Evolutionary conservation across 1,140 invertebrate genomes (phyloP), one percentile per base, ranked within the genome.

Genomic region (Chrysopa pallens): DNA sequence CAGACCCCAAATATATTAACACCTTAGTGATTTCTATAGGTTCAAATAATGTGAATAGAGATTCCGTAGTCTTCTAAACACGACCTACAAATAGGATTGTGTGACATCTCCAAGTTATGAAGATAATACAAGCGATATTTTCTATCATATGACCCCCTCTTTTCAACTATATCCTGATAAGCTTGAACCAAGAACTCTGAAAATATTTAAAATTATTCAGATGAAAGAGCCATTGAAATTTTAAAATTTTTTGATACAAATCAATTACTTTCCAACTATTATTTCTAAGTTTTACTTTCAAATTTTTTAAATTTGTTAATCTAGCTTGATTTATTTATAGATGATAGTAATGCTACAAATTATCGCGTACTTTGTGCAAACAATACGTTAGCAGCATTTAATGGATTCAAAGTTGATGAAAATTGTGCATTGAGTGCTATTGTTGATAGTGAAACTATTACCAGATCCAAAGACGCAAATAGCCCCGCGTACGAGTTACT

Each of bases 331-430:
- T 27, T 35, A 3, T 14, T 44, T 40, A 29, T 38, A 43, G 8
- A 38, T 8, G 8, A 13, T 11, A 37, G 13, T 44, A 11, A n/a
- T 28, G 23, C 28, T 41, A 2, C 23, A 44, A 45, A 65, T 8
- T 69, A 67, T 43, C 56, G 68, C 11, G 63, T 70, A 2, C 53
- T 76, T 0, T 74, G 73, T 48, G 60, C 64, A 44, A 73, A 77
- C 60, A 70, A 73, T 41, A 64, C 63, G 6, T 52, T 76, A 4
- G 67, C 71, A 0, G 23, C 46, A 1, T 40, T 45, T 37, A 43
- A 63, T 9, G 72, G 71, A 28, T 63, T 73, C 6, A 42, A 58
- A 12, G 57, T 73, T 4, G 70, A 74, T 40, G 55, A 67, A 11
- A 44, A 59, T 44, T 76, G 73, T 43, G 63, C 72, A 2, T 54